Evolutionary conservation across 2,797 vertebrate species (phyloP).

Genomic region (Microcaecilia unicolor): DNA sequence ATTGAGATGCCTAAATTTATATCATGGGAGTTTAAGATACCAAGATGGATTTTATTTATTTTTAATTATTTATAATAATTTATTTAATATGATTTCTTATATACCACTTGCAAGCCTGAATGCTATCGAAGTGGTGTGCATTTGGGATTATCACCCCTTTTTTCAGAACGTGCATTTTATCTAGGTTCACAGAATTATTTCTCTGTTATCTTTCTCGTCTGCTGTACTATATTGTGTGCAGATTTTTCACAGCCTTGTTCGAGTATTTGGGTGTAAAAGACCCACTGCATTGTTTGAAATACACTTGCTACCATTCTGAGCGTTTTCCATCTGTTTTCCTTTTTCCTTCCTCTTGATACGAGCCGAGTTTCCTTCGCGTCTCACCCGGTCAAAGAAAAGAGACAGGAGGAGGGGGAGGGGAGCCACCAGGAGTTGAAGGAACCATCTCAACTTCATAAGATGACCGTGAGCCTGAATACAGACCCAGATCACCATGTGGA

Average conservation of each 20-base stretch:
- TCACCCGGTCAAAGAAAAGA: constrained; percentile 8
- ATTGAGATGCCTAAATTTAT: constrained; percentile 7
- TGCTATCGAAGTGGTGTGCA: no score
- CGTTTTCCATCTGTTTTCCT: constrained; percentile 71
- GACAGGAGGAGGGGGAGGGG: background rate
- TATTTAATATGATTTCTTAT: no score
- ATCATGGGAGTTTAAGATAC: constrained; percentile 5
- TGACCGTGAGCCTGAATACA: no score
- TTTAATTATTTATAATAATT: no score
- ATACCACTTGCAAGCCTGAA: no score
- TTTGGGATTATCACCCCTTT: constrained; percentile 20
- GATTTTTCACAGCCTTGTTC: constrained; percentile 47
- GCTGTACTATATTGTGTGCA: constrained; percentile 63
- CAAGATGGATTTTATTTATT: no score
- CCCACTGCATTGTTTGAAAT: constrained; percentile 41
- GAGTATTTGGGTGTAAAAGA: constrained; percentile 35
- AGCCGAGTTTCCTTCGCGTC: constrained; percentile 50
- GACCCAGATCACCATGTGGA: background rate
- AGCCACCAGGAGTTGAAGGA: no score
- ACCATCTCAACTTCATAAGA: no score
- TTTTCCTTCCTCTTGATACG: constrained; percentile 73
- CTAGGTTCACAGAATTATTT: constrained; percentile 82
- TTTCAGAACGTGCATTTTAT: constrained; percentile 50
- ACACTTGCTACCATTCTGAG: constrained; percentile 54
- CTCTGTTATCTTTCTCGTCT: constrained; percentile 65